Base-by-base conservation (phyloP, 1,140 invertebrate species). In the Centruroides vittatus region DNA sequence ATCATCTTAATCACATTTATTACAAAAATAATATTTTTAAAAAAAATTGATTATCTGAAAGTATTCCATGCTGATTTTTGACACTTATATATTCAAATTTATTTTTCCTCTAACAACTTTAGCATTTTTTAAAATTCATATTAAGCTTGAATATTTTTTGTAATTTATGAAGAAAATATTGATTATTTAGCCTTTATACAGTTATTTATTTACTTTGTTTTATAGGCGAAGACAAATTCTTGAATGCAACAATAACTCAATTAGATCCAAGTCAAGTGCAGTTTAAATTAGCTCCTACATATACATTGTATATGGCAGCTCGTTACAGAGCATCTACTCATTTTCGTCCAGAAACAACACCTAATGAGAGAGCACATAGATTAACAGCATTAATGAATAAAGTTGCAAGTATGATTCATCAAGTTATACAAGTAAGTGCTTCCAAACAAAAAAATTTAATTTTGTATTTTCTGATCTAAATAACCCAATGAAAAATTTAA, bases 291-390 rank as follows among this genome's bases (percentile, higher is more conserved):
- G 89, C 93, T 2, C 93, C 93, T 1, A 93, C 93, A 5, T 98
- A 97, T 73, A 90, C 91, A 0, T 79, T 97, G 3, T 98, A 98
- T 73, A 80, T 98, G 70, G 91, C 89, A 65, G 88, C 90, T 50
- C 81, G 80, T 35, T 93, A 93, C 72, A 81, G 93, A 52, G 89
- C 93, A 12, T 93, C 91, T 11, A 93, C 90, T 0, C 89, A 92
- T 71, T 94, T 94, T 73, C 80, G 90, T 68, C 89, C 91, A 1
- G 92, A 96, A 70, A 76, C 94, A 47, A 86, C 86, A 66, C 91
- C 92, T 7, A 87, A 86, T 41, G 92, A 97, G 72, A 80, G 93
- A 53, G 90, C 92, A 2, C 86, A 92, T 68, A 84, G 90, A 69
- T 77, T 97, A 23, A 93, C 90, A 1, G 81, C 87, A 10, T 84